A percentile compares a stretch with the other conserved stretches of the same genome.
Conservation (phyloP, 2,797 vertebrate genomes). For the Notolepis coatsorum region DNA sequence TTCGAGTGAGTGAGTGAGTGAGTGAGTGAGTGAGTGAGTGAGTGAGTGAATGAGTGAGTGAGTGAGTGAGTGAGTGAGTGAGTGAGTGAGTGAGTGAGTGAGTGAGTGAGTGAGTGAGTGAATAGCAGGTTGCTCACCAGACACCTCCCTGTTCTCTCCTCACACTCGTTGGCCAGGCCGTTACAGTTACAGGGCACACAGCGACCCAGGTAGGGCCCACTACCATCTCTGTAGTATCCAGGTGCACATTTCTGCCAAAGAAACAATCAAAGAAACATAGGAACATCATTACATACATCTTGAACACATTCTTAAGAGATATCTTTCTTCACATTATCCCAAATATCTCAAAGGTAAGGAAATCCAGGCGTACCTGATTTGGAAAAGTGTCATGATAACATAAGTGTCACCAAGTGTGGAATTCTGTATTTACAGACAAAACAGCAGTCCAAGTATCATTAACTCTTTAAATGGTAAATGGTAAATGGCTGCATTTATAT, state of each 20-base stretch:
- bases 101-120: slow-evolving; percentile 1
- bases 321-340: too few relatives aligned
- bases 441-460: slow-evolving; percentile 3
- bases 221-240: slow-evolving; percentile 87
- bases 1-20: background rate
- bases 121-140: slow-evolving; percentile 83
- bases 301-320: background rate
- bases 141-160: slow-evolving; percentile 89
- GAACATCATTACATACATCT: slow-evolving; percentile 7
- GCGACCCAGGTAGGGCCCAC: slow-evolving; percentile 70
- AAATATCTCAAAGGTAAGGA: background rate
- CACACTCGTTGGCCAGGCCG: slow-evolving; percentile 86
- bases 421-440: slow-evolving; percentile 2
- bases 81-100: background rate
- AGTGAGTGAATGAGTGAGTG: too few relatives aligned
- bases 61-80: background rate
- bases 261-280: slow-evolving; percentile 11
- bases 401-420: background rate
- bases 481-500: too few relatives aligned
- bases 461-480: slow-evolving; percentile 28
- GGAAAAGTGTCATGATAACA: background rate
- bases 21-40: background rate
- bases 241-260: slow-evolving; percentile 84
- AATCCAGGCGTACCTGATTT: background rate
- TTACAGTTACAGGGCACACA: slow-evolving; percentile 92